These are phyloP conservation scores for Drosophila lacteicornis DNA, from an alignment of 1,140 invertebrate genomes.

Conservation along the genomic window DNA sequence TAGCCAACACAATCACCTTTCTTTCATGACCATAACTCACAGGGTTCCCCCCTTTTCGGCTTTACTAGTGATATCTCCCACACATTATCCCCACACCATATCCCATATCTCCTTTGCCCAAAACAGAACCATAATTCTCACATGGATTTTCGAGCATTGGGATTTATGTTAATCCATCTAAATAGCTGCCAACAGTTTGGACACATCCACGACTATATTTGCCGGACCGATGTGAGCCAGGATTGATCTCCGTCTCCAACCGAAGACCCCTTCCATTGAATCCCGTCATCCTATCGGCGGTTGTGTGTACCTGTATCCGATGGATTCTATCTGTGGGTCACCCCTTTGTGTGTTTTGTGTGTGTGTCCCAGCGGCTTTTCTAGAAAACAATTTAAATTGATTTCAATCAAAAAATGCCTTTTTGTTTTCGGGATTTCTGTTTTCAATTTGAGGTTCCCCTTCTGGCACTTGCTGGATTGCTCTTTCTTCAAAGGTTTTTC, in stretches of 20 bases:
- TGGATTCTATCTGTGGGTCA: conserved; percentile 60
- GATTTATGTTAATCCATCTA: conserved; percentile 76
- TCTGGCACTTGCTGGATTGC: conserved; percentile 65
- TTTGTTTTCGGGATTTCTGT: conserved; percentile 75
- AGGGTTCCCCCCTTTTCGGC: background rate
- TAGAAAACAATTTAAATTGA: conserved; percentile 84
- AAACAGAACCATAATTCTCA: conserved; percentile 55
- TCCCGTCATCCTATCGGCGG: background rate
- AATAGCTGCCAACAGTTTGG: conserved; percentile 78
- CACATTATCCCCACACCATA: conserved; percentile 21
- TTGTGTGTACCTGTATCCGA: conserved; percentile 54
- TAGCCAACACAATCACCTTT: conserved; percentile 11
- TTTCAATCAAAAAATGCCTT: conserved; percentile 80
- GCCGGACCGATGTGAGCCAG: conserved; percentile 30
- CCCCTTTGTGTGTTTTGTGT: conserved; percentile 5
- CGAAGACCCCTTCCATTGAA: background rate
- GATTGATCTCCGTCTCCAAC: conserved; percentile 50
- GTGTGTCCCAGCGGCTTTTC: conserved; percentile 63
- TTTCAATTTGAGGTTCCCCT: conserved; percentile 45
- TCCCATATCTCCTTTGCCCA: conserved; percentile 6
- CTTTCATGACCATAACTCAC: conserved; percentile 34
- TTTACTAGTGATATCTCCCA: conserved; percentile 49
- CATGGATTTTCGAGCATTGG: conserved; percentile 68
- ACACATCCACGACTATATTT: conserved; percentile 75
- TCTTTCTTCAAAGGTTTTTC: conserved; percentile 52